Evolutionary conservation across 2,797 vertebrate species (phyloP).

Genomic region (Oreochromis grahami): DNA sequence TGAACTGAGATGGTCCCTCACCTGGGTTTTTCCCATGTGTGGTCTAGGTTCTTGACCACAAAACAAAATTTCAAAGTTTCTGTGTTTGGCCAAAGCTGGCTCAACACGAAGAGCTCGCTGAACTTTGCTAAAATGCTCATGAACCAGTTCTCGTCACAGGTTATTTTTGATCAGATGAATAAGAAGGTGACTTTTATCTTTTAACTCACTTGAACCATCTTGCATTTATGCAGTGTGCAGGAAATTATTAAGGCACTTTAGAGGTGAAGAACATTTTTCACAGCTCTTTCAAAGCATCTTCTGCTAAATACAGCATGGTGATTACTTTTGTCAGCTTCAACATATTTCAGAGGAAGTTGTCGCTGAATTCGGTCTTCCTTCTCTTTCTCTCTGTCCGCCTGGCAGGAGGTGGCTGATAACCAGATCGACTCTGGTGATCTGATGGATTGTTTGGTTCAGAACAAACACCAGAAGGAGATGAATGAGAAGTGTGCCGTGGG

Average conservation of each 20-base stretch:
- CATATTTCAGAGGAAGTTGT: background rate
- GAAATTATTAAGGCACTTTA: background rate
- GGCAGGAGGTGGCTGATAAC: slow-evolving; percentile 91
- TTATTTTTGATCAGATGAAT: background rate
- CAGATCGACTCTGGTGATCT: slow-evolving; percentile 93
- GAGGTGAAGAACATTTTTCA: background rate
- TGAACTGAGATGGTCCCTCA: accelerated
- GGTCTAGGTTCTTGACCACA: background rate
- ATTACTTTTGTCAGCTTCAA: background rate
- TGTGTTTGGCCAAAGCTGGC: background rate
- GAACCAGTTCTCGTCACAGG: background rate
- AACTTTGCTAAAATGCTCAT: background rate
- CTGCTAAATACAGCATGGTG: background rate
- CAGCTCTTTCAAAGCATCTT: background rate
- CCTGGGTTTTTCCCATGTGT: background rate
- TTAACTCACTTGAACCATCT: background rate
- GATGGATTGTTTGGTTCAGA: slow-evolving; percentile 95
- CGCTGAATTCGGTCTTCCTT: background rate
- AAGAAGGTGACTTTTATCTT: background rate
- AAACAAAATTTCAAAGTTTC: background rate
- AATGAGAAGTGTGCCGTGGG: slow-evolving; percentile 92
- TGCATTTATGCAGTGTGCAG: background rate
- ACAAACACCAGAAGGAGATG: slow-evolving; percentile 98
- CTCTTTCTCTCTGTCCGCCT: background rate
- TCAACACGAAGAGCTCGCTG: background rate